These are phyloP conservation scores for Aporrectodea caliginosa DNA, from an alignment of 1,140 invertebrate species.

Conservation along the genomic window DNA sequence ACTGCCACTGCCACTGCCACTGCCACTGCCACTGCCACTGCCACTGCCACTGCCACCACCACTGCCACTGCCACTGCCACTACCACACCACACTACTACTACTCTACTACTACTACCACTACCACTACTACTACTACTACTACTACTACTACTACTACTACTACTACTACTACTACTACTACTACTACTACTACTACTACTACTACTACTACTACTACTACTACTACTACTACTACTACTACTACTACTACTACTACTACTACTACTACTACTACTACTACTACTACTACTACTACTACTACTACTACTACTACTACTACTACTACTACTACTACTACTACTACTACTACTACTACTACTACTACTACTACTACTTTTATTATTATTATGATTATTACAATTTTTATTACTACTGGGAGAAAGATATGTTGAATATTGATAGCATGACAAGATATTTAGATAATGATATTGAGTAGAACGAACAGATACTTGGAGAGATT, in stretches of 20 bases:
- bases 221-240: conserved; percentile 21
- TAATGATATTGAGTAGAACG: too few relatives aligned
- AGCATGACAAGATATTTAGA: too few relatives aligned
- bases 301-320: conserved; percentile 5
- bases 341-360: conserved; percentile 12
- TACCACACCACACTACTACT: too few relatives aligned
- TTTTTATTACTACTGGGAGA: too few relatives aligned
- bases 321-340: conserved; percentile 6
- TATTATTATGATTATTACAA: background rate
- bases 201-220: conserved; percentile 13
- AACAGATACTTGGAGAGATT: too few relatives aligned
- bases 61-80: too few relatives aligned
- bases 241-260: conserved; percentile 7
- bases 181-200: conserved; percentile 33
- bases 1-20: too few relatives aligned
- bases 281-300: background rate
- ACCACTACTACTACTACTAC: conserved; percentile 35
- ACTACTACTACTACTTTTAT: background rate
- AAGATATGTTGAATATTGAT: too few relatives aligned
- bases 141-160: conserved; percentile 35
- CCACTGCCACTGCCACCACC: too few relatives aligned
- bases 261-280: conserved; percentile 10
- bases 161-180: conserved; percentile 34
- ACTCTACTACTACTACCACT: conserved; percentile 34
- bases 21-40: too few relatives aligned